phyloP scores from a whole-genome alignment of 2,797 vertebrate species.

The Phalloptychus januarius region DNA sequence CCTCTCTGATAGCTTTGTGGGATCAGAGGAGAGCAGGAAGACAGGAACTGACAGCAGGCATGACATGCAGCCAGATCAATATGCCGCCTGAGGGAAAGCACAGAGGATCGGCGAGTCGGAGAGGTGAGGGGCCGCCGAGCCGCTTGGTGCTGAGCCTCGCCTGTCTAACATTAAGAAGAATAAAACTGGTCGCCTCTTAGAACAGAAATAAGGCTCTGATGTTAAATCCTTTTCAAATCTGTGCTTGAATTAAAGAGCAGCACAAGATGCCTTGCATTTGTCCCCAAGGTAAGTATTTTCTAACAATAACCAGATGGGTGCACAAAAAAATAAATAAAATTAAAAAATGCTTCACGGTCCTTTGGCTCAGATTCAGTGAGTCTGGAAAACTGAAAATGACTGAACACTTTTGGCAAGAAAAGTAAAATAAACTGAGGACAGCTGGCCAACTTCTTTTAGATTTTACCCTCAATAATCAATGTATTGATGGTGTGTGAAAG shows the following conservation, averaged over 20 bases:
- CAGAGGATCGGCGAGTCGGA: constrained; percentile 46
- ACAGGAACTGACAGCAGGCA: constrained; percentile 73
- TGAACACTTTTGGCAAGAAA: constrained; percentile 18
- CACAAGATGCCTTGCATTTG: constrained; percentile 8
- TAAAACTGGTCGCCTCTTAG: constrained; percentile 76
- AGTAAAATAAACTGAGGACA: constrained; percentile 22
- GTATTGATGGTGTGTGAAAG: constrained; percentile 12
- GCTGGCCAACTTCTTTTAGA: constrained; percentile 2
- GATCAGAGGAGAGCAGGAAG: constrained; percentile 59
- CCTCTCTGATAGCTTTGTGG: constrained; percentile 38
- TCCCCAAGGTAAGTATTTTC: constrained; percentile 8
- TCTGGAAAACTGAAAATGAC: constrained; percentile 12
- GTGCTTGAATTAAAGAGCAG: constrained; percentile 31
- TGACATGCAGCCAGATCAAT: constrained; percentile 83
- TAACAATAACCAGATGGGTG: constrained; percentile 2
- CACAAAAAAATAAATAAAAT: not conserved
- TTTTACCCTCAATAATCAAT: constrained; percentile 8
- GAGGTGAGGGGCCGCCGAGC: constrained; percentile 29
- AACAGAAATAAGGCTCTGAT: constrained; percentile 59
- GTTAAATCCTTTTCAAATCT: constrained; percentile 60
- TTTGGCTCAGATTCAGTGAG: constrained; percentile 11
- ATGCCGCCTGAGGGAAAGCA: constrained; percentile 58
- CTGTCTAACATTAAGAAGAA: constrained; percentile 75
- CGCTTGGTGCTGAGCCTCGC: constrained; percentile 58
- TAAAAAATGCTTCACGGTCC: constrained; percentile 2